phyloP scores from a whole-genome alignment of 2,113 vertebrate genomes.

The Carassius gibelio region DNA sequence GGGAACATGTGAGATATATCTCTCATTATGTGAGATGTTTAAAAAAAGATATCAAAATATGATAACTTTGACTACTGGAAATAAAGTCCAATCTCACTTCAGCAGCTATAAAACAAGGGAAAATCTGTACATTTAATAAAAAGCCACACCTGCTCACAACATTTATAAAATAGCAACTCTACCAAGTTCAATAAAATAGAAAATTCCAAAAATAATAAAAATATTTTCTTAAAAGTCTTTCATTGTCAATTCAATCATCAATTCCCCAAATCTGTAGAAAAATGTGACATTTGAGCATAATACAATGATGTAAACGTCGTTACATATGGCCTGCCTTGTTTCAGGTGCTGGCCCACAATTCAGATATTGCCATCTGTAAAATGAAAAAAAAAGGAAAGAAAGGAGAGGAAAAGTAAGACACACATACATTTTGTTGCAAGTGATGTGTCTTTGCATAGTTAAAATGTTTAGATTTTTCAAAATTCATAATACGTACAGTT shows the following conservation, averaged over 20 bases:
- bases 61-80: background rate
- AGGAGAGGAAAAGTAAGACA: background rate
- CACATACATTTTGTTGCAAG: no score
- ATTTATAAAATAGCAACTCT: background rate
- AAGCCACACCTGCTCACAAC: background rate
- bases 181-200: background rate
- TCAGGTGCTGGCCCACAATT: constrained; percentile 26
- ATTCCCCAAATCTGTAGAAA: constrained; percentile 10
- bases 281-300: constrained; percentile 19
- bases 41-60: background rate
- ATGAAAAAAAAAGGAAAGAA: constrained; percentile 38
- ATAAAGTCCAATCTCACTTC: background rate
- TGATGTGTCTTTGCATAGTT: no score
- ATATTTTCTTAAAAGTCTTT: background rate
- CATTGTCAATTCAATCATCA: background rate
- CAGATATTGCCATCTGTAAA: constrained; percentile 44
- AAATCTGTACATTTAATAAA: background rate
- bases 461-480: no score
- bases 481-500: no score
- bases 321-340: constrained; percentile 33
- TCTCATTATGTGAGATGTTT: background rate
- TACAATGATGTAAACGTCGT: constrained; percentile 24
- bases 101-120: background rate
- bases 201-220: background rate
- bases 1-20: background rate